Base-by-base conservation (phyloP, 2,888 invertebrate species). In the Spilarctia lutea region DNA sequence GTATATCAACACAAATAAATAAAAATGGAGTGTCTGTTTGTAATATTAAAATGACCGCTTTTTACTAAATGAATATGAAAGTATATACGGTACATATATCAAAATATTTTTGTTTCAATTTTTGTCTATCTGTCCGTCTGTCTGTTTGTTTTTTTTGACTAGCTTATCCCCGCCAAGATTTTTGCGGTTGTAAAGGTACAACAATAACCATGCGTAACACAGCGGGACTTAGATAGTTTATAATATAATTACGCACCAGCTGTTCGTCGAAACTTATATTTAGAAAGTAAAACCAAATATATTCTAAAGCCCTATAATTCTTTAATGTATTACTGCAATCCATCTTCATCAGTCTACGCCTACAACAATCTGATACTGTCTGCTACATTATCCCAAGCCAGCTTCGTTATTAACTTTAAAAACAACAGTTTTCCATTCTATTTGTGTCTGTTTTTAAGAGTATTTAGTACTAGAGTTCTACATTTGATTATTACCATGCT, bases 301-400 rank as follows among this genome's bases (percentile, higher is more conserved):
- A 68, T 68, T 68, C n/a, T 48, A 20, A 63, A 48, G 48, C 63
- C 27, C 48, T 63, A 33, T 35, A 60, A 63, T 63, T 6, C 33
- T 20, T 35, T 73, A 24, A 68, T 24, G 68, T 73, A 65, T 73
- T 35, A 73, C 52, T 24, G 72, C 73, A 72, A 83, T 83, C 77
- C 73, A 72, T 83, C 83, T 84, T 82, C 80, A 79, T 84, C 83
- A 84, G 77, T 80, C 72, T 42, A 76, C 82, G 80, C 80, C 83
- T 80, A 84, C 80, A 65, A 75, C 56, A 67, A 72, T 69, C 76
- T 39, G 33, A 75, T 79, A 73, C 76, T 76, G 71, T 75, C 66
- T 77, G 74, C 81, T 74, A 68, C 68, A 76, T 77, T 83, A 76
- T 75, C 70, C 72, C 68, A 42, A 75, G 67, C 69, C 45, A 75